Percentiles rank a stretch among this genome's conserved stretches.
Evolutionary conservation across 2,113 vertebrate genomes (phyloP).

Genomic region (Bucco capensis): DNA sequence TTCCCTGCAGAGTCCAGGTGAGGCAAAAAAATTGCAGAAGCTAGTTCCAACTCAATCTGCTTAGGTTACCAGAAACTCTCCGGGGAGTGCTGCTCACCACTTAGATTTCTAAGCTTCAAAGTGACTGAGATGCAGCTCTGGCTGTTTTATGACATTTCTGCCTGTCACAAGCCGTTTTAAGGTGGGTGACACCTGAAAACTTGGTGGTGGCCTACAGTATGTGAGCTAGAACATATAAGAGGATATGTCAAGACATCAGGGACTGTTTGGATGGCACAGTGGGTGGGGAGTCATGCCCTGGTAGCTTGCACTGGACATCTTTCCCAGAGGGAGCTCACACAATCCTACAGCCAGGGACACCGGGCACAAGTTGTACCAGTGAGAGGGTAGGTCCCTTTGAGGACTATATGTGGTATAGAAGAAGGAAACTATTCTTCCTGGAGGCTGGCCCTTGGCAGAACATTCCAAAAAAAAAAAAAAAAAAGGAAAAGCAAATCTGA

Average conservation of each 20-base stretch:
- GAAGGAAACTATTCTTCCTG: neutral
- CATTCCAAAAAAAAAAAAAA: neutral
- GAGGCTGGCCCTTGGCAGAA: neutral
- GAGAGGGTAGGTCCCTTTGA: neutral
- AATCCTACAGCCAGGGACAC: neutral
- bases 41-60: neutral
- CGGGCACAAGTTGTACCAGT: neutral
- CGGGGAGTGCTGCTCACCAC: neutral
- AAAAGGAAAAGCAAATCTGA: neutral
- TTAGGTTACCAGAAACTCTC: neutral
- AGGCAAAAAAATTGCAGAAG: neutral
- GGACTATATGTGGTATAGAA: neutral
- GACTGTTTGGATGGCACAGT: neutral
- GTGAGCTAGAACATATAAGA: neutral
- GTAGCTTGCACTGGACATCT: neutral
- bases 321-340: neutral
- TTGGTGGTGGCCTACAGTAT: neutral
- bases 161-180: neutral
- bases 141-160: neutral
- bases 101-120: neutral
- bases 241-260: neutral
- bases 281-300: neutral
- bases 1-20: neutral
- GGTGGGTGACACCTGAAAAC: neutral
- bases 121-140: neutral